phyloP scores from a whole-genome alignment of 2,113 vertebrate genomes.

The Corythaeola cristata region DNA sequence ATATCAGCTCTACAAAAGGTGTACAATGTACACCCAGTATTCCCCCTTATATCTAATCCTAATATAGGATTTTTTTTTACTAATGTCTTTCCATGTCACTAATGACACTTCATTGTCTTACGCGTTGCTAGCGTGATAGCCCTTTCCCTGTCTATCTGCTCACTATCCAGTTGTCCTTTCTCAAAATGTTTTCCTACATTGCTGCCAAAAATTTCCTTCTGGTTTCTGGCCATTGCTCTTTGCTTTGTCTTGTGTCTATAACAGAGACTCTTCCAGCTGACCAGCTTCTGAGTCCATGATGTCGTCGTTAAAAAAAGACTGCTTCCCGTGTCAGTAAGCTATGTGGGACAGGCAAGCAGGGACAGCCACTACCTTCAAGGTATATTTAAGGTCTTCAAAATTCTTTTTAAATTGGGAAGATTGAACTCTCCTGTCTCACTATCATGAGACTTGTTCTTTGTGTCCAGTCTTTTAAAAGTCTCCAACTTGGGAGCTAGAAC shows the following conservation, averaged over 20 bases:
- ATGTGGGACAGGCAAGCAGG: neutral
- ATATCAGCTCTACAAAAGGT: neutral
- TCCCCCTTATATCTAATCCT: too few species aligned
- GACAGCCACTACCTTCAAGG: neutral
- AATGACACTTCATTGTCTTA: neutral
- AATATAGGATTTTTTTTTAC: neutral
- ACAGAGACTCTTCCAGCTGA: neutral
- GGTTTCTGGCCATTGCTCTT: neutral
- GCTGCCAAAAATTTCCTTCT: neutral
- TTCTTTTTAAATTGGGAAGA: neutral
- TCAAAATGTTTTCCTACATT: neutral
- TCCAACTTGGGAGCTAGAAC: neutral
- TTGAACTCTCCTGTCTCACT: neutral
- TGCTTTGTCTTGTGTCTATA: neutral
- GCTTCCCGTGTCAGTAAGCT: neutral
- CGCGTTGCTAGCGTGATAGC: accelerated
- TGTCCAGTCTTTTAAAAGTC: neutral
- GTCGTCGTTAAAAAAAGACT: accelerated
- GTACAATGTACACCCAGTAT: accelerated
- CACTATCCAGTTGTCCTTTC: neutral
- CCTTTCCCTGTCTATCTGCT: neutral
- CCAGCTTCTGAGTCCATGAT: neutral
- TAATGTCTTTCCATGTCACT: neutral
- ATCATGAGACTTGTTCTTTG: neutral
- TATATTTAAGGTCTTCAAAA: neutral